Base-by-base conservation (phyloP, 2,113 vertebrate species). In the Dryoscopus gambensis region DNA sequence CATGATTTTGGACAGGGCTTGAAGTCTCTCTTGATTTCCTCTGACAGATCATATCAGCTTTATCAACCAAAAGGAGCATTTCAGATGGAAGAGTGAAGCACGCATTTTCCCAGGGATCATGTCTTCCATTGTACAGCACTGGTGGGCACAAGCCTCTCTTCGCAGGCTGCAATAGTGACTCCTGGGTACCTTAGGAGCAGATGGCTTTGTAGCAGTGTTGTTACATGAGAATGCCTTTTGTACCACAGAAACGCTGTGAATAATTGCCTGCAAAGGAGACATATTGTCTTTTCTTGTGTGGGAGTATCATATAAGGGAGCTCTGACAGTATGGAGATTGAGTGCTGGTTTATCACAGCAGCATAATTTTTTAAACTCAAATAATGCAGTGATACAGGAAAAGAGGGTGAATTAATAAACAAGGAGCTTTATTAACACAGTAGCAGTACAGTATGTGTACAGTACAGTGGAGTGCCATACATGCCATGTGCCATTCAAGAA, bases 91-190 rank as follows among this genome's bases (percentile, higher is more conserved):
- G 27, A 93, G 7, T n/a, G 40, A 70, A 79, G 53, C 4, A 27
- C 0, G 0, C 10, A 0, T 63, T 81, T 68, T 64, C 30, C 27
- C 53, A 47, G 25, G 30, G 35, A 11, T 39, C 16, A 4, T 10
- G 13, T 82, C 35, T 74, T 59, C 53, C 9, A 2, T 5, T 64
- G 31, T 7, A 19, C 17, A 28, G 30, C 65, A 15, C 23, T 15
- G 56, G 25, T 55, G 52, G 55, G 56, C 37, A 60, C 7, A 30
- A 71, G 9, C 9, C 37, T 37, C 21, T 40, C 39, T 60, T 64
- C 6, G 4, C 52, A 73, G n/a, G 15, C 37, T 70, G 42, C 31
- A 56, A 0, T 4, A 40, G 35, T 35, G 15, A 57, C 24, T 74
- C 21, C 19, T 53, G 55, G 6, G 20, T 30, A 8, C 53, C 13